phyloP scores from a whole-genome alignment of 2,797 vertebrate genomes.

The Enteromius viviparus region DNA sequence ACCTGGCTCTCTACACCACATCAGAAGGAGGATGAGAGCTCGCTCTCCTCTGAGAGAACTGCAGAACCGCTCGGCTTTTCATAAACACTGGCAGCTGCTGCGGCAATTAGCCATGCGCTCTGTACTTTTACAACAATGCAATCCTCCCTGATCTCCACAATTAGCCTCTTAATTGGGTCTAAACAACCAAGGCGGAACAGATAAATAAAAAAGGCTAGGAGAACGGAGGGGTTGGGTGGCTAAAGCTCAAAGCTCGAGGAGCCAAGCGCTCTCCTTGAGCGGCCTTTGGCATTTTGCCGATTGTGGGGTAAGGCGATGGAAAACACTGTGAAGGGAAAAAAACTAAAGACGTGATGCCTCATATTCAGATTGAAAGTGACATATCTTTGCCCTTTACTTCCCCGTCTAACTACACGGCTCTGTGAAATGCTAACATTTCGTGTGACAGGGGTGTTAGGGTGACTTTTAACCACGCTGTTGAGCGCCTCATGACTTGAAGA shows the following conservation, averaged over 20 bases:
- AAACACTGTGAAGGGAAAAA: slow-evolving; percentile 48
- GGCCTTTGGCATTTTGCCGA: slow-evolving; percentile 63
- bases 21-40: slow-evolving; percentile 60
- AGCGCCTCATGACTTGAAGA: slow-evolving; percentile 57
- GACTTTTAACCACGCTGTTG: slow-evolving; percentile 72
- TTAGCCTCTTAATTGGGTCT: slow-evolving; percentile 83
- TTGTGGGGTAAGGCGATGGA: slow-evolving; percentile 53
- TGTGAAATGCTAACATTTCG: slow-evolving; percentile 72
- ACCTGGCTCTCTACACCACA: slow-evolving; percentile 72
- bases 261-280: slow-evolving; percentile 20
- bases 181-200: slow-evolving; percentile 79
- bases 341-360: slow-evolving; percentile 63
- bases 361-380: slow-evolving; percentile 74
- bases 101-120: slow-evolving; percentile 80
- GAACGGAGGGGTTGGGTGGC: slow-evolving; percentile 41
- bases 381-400: slow-evolving; percentile 71
- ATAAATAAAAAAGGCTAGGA: slow-evolving; percentile 71
- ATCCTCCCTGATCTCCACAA: slow-evolving; percentile 79
- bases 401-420: slow-evolving; percentile 68
- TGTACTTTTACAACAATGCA: slow-evolving; percentile 80
- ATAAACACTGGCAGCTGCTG: slow-evolving; percentile 82
- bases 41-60: slow-evolving; percentile 62
- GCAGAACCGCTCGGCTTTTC: slow-evolving; percentile 67
- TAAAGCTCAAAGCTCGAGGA: slow-evolving; percentile 60
- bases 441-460: slow-evolving; percentile 74